phyloP scores from a whole-genome alignment of 1,140 invertebrate species.

The Pectinophora gossypiella region DNA sequence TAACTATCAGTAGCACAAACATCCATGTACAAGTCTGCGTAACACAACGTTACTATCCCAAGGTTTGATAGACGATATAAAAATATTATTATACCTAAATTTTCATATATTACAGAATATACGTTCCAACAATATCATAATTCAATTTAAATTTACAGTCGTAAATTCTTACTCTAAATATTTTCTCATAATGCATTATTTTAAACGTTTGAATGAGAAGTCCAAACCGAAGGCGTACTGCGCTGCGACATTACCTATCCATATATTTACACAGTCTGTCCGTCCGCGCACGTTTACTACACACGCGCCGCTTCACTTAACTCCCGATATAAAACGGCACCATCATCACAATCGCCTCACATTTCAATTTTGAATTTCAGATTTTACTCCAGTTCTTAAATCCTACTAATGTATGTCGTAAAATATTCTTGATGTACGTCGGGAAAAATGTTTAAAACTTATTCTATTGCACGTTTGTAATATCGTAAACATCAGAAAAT shows the following conservation, averaged over 20 bases:
- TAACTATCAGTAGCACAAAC: conserved; percentile 28
- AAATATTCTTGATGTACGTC: conserved; percentile 3
- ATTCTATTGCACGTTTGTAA: conserved; percentile 50
- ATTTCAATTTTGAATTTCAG: neutral
- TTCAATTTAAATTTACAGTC: conserved; percentile 65
- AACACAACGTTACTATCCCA: conserved; percentile 14
- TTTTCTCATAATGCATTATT: conserved; percentile 35
- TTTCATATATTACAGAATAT: conserved; percentile 65
- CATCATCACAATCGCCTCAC: neutral
- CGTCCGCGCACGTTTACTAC: neutral
- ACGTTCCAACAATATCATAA: conserved; percentile 64
- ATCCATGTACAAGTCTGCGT: conserved; percentile 30
- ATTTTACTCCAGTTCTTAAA: neutral
- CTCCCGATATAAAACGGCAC: neutral
- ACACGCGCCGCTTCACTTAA: neutral
- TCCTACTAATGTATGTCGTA: neutral
- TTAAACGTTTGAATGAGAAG: neutral
- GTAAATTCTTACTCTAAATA: conserved; percentile 49
- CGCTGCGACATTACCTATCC: too few relatives aligned
- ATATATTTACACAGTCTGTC: neutral
- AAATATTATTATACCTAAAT: conserved; percentile 64
- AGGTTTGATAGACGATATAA: conserved; percentile 55
- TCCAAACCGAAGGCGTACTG: conserved; percentile 6
- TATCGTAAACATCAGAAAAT: neutral
- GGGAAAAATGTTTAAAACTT: conserved; percentile 25